Evolutionary conservation across 2,113 vertebrate species (phyloP).

Genomic region (Galemys pyrenaicus): DNA sequence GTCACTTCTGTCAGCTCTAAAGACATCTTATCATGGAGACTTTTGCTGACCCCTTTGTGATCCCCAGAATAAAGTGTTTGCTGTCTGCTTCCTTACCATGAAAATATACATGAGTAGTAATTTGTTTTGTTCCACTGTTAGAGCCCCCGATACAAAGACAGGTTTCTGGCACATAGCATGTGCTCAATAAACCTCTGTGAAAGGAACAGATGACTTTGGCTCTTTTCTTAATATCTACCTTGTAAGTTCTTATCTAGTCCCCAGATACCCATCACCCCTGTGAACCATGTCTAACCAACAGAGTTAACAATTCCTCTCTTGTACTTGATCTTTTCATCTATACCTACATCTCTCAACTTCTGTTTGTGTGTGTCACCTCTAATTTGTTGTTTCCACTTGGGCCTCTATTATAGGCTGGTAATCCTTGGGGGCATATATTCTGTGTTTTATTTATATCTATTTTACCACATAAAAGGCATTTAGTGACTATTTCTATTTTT

Average conservation of each 20-base stretch:
- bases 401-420: background rate
- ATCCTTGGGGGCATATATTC: background rate
- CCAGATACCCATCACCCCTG: background rate
- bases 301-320: background rate
- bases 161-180: background rate
- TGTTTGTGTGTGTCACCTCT: background rate
- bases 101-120: background rate
- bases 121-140: background rate
- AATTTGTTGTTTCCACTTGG: background rate
- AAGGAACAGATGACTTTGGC: background rate
- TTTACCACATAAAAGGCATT: background rate
- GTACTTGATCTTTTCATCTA: background rate
- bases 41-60: background rate
- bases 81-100: background rate
- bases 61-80: background rate
- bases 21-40: background rate
- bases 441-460: slow-evolving; percentile 1
- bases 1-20: background rate
- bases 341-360: background rate
- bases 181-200: background rate
- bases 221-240: background rate
- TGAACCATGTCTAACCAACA: background rate
- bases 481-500: background rate
- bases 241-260: background rate
- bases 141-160: background rate